phyloP scores from a whole-genome alignment of 2,797 vertebrate genomes.

The Lagocephalus sceleratus region DNA sequence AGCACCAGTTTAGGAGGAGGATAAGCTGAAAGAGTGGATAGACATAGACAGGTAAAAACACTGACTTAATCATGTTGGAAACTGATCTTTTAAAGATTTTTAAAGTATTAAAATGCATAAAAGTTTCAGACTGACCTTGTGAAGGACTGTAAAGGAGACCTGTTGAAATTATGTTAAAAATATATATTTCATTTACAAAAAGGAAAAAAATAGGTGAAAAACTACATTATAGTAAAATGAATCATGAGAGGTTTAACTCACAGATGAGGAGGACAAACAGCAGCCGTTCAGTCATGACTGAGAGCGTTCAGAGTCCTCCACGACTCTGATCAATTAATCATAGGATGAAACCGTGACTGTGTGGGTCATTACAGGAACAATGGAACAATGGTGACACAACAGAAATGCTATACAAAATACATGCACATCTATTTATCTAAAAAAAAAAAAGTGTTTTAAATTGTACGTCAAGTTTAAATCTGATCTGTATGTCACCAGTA shows the following conservation, averaged over 20 bases:
- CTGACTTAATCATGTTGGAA: neutral
- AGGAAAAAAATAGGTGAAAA: too few species aligned
- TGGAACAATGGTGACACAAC: conserved; percentile 1
- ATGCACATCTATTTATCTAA: too few species aligned
- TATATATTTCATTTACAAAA: too few species aligned
- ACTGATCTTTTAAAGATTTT: too few species aligned
- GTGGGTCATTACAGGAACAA: conserved; percentile 10
- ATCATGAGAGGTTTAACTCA: conserved; percentile 25
- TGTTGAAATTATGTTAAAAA: too few species aligned
- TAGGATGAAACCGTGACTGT: neutral
- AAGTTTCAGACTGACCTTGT: conserved; percentile 1
- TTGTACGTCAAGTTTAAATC: too few species aligned
- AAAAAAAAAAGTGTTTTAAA: conserved; percentile 18
- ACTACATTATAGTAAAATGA: too few species aligned
- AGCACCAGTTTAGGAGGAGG: conserved; percentile 17
- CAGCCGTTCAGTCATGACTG: conserved; percentile 13
- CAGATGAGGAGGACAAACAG: conserved; percentile 32
- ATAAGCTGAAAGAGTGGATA: neutral
- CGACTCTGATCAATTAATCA: neutral
- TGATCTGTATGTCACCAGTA: too few species aligned
- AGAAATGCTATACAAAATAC: too few species aligned
- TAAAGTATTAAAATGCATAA: neutral
- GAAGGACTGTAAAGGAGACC: too few species aligned
- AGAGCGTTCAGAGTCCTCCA: neutral
- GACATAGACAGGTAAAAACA: neutral